These are phyloP conservation scores for Nasonia giraulti DNA, from an alignment of 1,140 invertebrate genomes.

Conservation along the genomic window DNA sequence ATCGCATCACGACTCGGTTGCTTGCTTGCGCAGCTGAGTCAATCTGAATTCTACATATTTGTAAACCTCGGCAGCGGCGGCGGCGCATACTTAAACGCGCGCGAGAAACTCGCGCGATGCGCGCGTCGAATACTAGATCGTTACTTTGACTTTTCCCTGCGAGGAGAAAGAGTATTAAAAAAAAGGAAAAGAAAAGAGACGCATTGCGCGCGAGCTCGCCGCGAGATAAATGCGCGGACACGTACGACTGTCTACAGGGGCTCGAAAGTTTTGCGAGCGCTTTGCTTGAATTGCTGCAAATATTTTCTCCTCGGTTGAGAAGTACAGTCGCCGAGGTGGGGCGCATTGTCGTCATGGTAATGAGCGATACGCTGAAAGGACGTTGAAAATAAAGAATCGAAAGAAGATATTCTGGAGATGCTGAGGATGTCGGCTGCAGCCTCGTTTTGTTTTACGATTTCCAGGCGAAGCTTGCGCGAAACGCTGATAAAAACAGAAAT, in stretches of 20 bases:
- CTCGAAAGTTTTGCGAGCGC: conserved; percentile 33
- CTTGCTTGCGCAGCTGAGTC: neutral
- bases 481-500: neutral
- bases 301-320: conserved; percentile 24
- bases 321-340: too few relatives aligned
- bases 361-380: neutral
- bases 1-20: neutral
- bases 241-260: neutral
- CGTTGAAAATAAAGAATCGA: neutral
- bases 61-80: neutral
- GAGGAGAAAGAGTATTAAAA: conserved; percentile 4
- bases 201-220: neutral
- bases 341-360: neutral
- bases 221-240: conserved; percentile 33
- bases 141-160: conserved; percentile 8
- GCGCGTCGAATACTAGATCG: conserved; percentile 39
- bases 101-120: conserved; percentile 16
- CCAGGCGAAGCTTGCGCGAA: too few relatives aligned
- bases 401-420: neutral
- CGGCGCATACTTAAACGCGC: neutral
- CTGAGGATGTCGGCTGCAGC: neutral
- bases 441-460: neutral
- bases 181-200: neutral
- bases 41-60: conserved; percentile 25
- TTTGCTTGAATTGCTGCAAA: conserved; percentile 18